These are phyloP conservation scores for Sebastiscus albofasciatus DNA, from an alignment of 2,797 vertebrate species.

Conservation along the genomic window DNA sequence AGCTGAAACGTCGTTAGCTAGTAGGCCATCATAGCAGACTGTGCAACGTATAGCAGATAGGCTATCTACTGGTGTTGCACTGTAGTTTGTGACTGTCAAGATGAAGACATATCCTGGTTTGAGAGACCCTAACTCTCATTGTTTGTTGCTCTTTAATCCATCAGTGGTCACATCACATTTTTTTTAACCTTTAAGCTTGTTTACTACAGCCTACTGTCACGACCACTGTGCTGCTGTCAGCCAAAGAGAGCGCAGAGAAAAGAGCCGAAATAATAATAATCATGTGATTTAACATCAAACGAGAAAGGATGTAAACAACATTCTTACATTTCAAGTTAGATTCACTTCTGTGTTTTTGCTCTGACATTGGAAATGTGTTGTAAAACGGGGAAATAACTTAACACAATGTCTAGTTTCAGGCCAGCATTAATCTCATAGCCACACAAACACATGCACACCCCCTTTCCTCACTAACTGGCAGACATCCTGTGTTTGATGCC, in stretches of 20 bases:
- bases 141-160: background rate
- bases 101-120: background rate
- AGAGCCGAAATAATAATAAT: background rate
- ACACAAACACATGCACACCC: slow-evolving; percentile 32
- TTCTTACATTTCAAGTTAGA: background rate
- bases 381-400: background rate
- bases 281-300: background rate
- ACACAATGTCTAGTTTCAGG: background rate
- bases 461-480: slow-evolving; percentile 14
- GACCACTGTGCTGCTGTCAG: background rate
- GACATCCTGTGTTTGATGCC: slow-evolving; percentile 31
- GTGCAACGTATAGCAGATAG: background rate
- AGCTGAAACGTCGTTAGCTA: background rate
- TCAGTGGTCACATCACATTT: background rate
- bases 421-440: background rate
- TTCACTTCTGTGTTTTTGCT: background rate
- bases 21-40: background rate
- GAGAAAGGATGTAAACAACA: background rate
- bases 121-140: background rate
- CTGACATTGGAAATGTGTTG: background rate
- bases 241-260: background rate
- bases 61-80: background rate
- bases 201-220: background rate
- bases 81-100: background rate
- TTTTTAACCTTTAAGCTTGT: background rate